Conservation (phyloP, 2,888 invertebrate species). For the Platycheirus albimanus region DNA sequence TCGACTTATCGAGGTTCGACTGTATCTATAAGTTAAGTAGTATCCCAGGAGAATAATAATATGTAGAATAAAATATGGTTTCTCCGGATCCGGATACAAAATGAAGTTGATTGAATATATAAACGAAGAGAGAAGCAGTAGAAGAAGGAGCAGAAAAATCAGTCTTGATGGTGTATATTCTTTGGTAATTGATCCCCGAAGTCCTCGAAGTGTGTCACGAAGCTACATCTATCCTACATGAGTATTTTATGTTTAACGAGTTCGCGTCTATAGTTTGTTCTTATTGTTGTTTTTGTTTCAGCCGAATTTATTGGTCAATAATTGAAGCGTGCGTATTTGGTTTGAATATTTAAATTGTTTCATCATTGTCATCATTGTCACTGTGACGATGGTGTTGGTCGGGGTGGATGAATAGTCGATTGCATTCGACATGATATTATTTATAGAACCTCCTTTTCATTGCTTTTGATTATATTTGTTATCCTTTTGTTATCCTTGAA, state of each 20-base stretch:
- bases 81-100: constrained; percentile 9
- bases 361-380: constrained; percentile 52
- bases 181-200: constrained; percentile 71
- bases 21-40: no score
- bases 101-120: constrained; percentile 33
- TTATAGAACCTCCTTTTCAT: constrained; percentile 26
- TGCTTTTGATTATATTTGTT: constrained; percentile 29
- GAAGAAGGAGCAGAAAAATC: constrained; percentile 48
- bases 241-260: background rate
- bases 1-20: no score
- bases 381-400: constrained; percentile 13
- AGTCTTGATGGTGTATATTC: constrained; percentile 67
- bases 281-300: no score
- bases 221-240: constrained; percentile 41
- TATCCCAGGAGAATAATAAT: constrained; percentile 36
- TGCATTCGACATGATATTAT: constrained; percentile 52
- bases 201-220: constrained; percentile 58
- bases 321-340: constrained; percentile 55
- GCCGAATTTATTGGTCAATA: constrained; percentile 54
- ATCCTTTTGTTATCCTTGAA: constrained; percentile 6
- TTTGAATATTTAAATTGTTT: constrained; percentile 42
- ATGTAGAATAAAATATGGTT: constrained; percentile 8
- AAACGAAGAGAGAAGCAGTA: constrained; percentile 34
- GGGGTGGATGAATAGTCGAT: constrained; percentile 32
- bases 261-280: background rate